Base-by-base conservation (phyloP, 2,888 invertebrate genomes). In the Calameuta filiformis region DNA sequence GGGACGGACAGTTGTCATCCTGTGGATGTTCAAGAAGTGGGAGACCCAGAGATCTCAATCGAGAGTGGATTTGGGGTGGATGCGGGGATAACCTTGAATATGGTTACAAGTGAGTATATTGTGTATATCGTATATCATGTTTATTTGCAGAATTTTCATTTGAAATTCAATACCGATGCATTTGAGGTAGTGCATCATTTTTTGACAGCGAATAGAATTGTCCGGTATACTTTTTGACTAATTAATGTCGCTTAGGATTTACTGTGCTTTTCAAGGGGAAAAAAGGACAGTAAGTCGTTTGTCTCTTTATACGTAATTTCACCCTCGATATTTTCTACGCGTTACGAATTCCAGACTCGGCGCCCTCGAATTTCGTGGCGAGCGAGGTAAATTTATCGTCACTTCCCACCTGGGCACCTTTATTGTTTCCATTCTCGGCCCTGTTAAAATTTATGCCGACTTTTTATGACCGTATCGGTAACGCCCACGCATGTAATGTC, bases 21-120 rank as follows among this genome's bases (percentile, higher is more conserved):
- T 99, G 99, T 89, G 97, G 97, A 35, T 99, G 99, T 91, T 97
- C 97, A 76, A 93, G 96, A 33, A 96, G 97, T 75, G 93, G 94
- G 4, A 92, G 98, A 74, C 98, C 98, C 11, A 94, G 95, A 85
- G 96, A 97, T 89, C 93, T 98, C 78, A 96, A 97, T 86, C 94
- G 95, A 77, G 98, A 98, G 89, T 99, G 98, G 98, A 96, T 97
- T 75, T 99, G 99, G 99, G 98, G 98, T 40, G 99, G 99, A 35
- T 99, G 98, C 88, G 99, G 98, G 0, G 99, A 99, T 92, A 98
- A 99, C 92, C 94, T 98, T 79, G 97, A 98, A 91, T 98, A 98
- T 91, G 98, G 98, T 80, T 98, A 98, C 94, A 97, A 96, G 96
- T 97, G 92, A 94, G 95, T 93, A 79, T 23, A 56, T 23, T 56